A percentile compares a stretch with the other conserved stretches of the same genome.
Evolutionary conservation across 2,113 vertebrate species (phyloP).

Genomic region (Cepphus grylle): DNA sequence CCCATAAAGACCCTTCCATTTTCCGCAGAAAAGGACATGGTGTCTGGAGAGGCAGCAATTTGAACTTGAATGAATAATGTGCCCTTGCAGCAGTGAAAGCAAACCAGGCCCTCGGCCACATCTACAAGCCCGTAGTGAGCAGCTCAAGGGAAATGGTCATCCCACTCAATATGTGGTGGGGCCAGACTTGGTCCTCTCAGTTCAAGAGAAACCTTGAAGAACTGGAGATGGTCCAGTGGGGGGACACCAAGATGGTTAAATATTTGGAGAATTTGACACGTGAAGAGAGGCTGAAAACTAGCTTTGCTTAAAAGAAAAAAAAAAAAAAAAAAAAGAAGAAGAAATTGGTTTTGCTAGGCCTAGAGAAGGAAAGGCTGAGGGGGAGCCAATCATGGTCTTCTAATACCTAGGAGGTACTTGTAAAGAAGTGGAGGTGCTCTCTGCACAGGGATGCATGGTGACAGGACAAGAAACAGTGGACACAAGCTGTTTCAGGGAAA

Average conservation of each 20-base stretch:
- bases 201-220: not conserved
- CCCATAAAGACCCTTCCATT: not conserved
- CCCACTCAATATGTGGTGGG: rapidly evolving
- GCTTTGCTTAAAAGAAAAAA: not conserved
- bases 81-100: not conserved
- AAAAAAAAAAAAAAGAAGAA: too few relatives aligned
- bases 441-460: not conserved
- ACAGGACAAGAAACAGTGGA: not conserved
- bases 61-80: not conserved
- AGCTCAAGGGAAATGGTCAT: not conserved
- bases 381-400: not conserved
- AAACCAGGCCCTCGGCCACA: not conserved
- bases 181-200: not conserved
- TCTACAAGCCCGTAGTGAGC: not conserved
- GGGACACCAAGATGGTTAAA: rapidly evolving
- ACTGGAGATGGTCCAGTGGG: not conserved
- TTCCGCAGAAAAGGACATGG: not conserved
- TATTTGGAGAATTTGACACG: not conserved
- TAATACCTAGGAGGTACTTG: rapidly evolving
- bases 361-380: not conserved
- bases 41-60: not conserved
- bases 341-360: not conserved
- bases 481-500: not conserved
- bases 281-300: not conserved
- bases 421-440: not conserved